Base-by-base conservation (phyloP, 2,888 invertebrate genomes). In the Isotomurus palustris region DNA sequence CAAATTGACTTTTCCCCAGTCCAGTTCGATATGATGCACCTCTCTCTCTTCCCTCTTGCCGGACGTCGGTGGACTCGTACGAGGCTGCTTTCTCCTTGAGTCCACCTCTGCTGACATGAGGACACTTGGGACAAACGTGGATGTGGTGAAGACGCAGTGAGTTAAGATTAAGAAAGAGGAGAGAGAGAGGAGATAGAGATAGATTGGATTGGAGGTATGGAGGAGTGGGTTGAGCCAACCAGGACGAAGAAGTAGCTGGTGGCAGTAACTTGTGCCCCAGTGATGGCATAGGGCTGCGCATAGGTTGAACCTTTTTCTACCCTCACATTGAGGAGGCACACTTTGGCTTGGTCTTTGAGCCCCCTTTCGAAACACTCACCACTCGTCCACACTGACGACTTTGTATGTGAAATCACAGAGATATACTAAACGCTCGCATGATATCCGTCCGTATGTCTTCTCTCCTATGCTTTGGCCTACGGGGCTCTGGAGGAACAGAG, bases 221-320 rank as follows among this genome's bases (percentile, higher is more conserved):
- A 45, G 45, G n/a, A n/a, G 45, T 49, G 17, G 48, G 40, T 38
- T 24, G 61, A 66, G 64, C 64, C 66, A 68, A 66, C 66, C 66
- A 66, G 64, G 53, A 49, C 54, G 45, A 32, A 57, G 60, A 54
- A 40, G 57, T 57, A 60, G 64, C 60, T 64, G 59, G 64, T 66
- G 60, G 62, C 62, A 61, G 58, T 53, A 45, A 47, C 58, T 62
- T 55, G 44, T 59, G 65, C 57, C 66, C 66, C 53, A 54, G 61
- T 60, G 59, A 61, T 60, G 68, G 61, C 68, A 65, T 58, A 62
- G 64, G 49, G 68, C 68, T 68, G 66, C 62, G 68, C 64, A 63
- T 66, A 66, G 66, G 65, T 62, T 62, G 63, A 63, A 62, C 68
- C 64, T 62, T 67, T 58, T 64, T 48, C 61, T 59, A 56, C 58